Evolutionary conservation across 2,113 vertebrate species (phyloP).

Genomic region (Alethe diademata): DNA sequence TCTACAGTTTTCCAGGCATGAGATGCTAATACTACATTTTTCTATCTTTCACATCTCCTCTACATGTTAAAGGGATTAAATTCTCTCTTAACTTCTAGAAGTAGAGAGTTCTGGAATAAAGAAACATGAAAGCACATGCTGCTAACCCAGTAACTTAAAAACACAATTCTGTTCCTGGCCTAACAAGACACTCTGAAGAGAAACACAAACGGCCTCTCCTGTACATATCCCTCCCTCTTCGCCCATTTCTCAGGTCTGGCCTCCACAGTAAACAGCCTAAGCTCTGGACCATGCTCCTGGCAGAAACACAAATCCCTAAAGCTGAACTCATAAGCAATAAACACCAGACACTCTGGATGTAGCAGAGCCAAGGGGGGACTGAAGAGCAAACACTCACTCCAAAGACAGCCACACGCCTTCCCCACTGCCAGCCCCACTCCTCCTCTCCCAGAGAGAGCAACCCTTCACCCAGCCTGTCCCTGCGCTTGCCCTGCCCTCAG

Average conservation of each 20-base stretch:
- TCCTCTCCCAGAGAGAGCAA: not conserved
- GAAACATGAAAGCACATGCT: not conserved
- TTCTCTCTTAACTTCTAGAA: not conserved
- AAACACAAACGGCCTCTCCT: not conserved
- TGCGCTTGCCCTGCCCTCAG: not conserved
- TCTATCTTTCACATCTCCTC: not conserved
- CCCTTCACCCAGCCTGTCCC: not conserved
- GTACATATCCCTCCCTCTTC: not conserved
- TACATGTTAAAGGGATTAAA: not conserved
- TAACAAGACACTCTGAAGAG: not conserved
- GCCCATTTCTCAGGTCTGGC: not conserved
- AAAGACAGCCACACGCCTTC: not conserved
- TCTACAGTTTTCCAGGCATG: not conserved
- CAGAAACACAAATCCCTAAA: not conserved
- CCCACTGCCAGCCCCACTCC: not conserved
- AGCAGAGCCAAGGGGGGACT: not conserved
- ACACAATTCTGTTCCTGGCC: not conserved
- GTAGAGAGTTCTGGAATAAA: not conserved
- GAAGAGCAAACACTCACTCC: not conserved
- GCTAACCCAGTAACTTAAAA: not conserved
- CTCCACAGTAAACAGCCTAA: not conserved
- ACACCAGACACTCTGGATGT: not conserved
- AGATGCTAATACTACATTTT: not conserved
- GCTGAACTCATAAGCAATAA: not conserved
- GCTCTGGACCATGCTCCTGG: not conserved